phyloP scores from a whole-genome alignment of 2,113 vertebrate species.

The Ictidomys tridecemlineatus region DNA sequence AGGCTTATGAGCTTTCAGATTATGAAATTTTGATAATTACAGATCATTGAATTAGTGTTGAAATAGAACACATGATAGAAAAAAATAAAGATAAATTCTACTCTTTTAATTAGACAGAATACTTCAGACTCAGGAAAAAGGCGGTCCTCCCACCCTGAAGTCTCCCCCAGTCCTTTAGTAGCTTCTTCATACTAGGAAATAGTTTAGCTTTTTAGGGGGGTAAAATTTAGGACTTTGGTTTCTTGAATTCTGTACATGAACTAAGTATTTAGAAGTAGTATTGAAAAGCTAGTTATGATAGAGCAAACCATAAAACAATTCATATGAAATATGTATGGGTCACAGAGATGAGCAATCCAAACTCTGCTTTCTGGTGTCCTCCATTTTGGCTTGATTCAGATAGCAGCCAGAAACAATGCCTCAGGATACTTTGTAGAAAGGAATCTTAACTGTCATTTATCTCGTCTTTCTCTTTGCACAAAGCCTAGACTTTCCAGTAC shows the following conservation, averaged over 20 bases:
- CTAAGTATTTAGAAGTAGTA: background rate
- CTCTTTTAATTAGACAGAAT: background rate
- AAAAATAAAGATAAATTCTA: background rate
- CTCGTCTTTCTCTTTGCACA: background rate
- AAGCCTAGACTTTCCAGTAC: conserved; percentile 24
- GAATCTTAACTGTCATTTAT: background rate
- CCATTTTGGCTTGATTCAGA: background rate
- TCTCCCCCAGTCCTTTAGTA: background rate
- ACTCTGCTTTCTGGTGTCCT: rapidly evolving
- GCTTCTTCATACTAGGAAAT: conserved; percentile 25
- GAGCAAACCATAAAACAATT: background rate
- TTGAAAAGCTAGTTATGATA: background rate
- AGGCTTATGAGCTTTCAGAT: background rate
- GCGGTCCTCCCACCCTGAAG: too few species aligned
- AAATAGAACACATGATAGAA: background rate
- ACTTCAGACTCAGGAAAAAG: background rate
- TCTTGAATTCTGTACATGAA: background rate
- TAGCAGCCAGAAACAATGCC: background rate
- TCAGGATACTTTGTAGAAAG: background rate
- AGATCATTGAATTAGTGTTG: background rate
- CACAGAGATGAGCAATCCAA: rapidly evolving
- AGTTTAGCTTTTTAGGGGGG: background rate
- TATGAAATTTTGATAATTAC: background rate
- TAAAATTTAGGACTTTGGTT: background rate
- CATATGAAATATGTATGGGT: rapidly evolving